Conservation (phyloP, 2,797 vertebrate genomes). For the Sebastes nivosus region DNA sequence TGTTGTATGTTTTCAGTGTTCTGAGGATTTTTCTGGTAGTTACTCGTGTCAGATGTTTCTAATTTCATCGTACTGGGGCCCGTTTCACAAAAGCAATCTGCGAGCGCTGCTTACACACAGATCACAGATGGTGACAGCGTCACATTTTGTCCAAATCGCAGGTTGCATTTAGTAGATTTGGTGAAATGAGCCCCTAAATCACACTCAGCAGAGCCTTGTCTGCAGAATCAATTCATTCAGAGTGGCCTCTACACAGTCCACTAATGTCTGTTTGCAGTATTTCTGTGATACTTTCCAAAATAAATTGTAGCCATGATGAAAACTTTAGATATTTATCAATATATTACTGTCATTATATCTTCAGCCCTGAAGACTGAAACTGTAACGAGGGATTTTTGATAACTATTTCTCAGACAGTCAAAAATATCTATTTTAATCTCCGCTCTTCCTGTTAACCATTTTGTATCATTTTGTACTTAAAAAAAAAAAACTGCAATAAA, state of each 20-base stretch:
- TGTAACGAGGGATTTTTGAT: slow-evolving; percentile 1
- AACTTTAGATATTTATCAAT: not conserved
- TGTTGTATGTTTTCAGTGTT: not conserved
- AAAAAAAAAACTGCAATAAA: slow-evolving; percentile 38
- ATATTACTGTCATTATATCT: not conserved
- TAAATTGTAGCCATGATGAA: not conserved
- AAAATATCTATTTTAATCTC: not conserved
- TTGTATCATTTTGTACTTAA: slow-evolving; percentile 40
- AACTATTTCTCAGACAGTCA: not conserved
- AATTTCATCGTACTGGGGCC: not conserved
- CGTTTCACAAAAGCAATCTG: not conserved
- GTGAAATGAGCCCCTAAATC: not conserved
- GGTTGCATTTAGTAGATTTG: not conserved
- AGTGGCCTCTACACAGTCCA: not conserved
- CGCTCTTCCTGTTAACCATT: slow-evolving; percentile 15
- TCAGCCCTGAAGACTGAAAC: slow-evolving; percentile 2
- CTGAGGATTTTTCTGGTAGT: not conserved
- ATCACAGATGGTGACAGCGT: not conserved
- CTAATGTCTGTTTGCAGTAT: not conserved
- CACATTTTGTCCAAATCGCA: not conserved
- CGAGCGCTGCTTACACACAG: not conserved
- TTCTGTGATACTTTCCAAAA: slow-evolving; percentile 11
- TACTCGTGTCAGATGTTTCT: not conserved
- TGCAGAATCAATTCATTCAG: not conserved
- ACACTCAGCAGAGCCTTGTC: not conserved